These are phyloP conservation scores for Pseudoips prasinana DNA, from an alignment of 2,888 invertebrate species.

Conservation along the genomic window DNA sequence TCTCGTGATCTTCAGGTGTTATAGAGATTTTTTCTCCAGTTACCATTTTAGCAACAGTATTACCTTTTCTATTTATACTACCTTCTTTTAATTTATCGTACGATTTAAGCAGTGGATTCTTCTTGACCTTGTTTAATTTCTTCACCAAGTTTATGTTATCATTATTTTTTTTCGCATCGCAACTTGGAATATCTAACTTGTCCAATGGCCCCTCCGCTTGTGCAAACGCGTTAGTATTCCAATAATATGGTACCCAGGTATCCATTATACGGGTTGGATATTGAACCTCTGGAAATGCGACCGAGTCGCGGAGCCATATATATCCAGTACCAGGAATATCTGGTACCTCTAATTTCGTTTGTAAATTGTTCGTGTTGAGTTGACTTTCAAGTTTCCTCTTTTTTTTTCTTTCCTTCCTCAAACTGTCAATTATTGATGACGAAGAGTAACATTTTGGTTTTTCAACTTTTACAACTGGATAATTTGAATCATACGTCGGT, in stretches of 20 bases:
- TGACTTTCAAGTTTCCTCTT: conserved; percentile 28
- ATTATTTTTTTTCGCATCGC: conserved; percentile 9
- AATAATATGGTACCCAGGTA: conserved; percentile 53
- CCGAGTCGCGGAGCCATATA: conserved; percentile 28
- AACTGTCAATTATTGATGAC: conserved; percentile 18
- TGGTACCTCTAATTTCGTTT: conserved; percentile 8
- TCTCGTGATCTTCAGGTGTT: not conserved
- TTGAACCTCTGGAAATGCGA: conserved; percentile 58
- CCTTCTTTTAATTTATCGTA: conserved; percentile 20
- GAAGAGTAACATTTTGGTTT: conserved; percentile 2
- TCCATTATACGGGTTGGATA: conserved; percentile 57
- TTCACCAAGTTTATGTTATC: conserved; percentile 1
- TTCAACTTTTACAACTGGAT: not conserved
- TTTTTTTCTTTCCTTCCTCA: conserved; percentile 36
- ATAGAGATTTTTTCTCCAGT: not conserved
- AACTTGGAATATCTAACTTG: conserved; percentile 6
- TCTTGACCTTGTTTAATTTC: conserved; percentile 11
- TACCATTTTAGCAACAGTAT: not conserved
- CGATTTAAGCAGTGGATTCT: conserved; percentile 14
- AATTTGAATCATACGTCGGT: conserved; percentile 8
- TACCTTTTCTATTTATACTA: conserved; percentile 13
- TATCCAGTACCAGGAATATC: conserved; percentile 8
- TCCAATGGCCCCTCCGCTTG: conserved; percentile 14
- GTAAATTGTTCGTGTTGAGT: conserved; percentile 5
- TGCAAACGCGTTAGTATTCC: conserved; percentile 36